These are phyloP conservation scores for Ctenopoma kingsleyae DNA, from an alignment of 2,797 vertebrate genomes.

Conservation along the genomic window DNA sequence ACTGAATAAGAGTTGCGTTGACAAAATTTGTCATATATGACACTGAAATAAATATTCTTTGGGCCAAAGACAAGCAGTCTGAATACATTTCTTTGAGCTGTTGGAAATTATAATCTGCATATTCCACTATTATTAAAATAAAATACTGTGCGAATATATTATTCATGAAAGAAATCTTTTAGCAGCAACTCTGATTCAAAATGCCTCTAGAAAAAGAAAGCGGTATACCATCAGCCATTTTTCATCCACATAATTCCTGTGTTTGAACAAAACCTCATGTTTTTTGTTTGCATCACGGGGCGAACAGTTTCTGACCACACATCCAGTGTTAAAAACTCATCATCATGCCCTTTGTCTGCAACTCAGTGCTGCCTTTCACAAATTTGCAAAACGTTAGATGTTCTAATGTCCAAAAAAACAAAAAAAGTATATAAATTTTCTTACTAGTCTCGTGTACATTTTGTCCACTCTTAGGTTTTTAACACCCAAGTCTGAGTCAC, in stretches of 20 bases:
- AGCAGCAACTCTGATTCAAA: slow-evolving; percentile 5
- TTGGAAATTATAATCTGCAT: no score
- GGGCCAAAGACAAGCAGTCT: no score
- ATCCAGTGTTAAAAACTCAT: neutral
- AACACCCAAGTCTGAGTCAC: slow-evolving; percentile 34
- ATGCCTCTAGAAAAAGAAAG: neutral
- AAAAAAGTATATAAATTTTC: neutral
- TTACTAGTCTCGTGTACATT: slow-evolving; percentile 16
- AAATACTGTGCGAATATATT: neutral
- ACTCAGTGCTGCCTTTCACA: slow-evolving; percentile 11
- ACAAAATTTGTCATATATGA: neutral
- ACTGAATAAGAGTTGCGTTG: no score
- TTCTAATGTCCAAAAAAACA: slow-evolving; percentile 28
- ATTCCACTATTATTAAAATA: no score
- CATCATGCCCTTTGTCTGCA: neutral
- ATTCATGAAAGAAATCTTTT: neutral
- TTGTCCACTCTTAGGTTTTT: slow-evolving; percentile 39
- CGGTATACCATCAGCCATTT: neutral
- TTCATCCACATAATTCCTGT: neutral
- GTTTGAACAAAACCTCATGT: neutral
- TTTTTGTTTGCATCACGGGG: neutral
- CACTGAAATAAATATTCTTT: no score
- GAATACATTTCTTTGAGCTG: no score
- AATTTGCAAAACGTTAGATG: slow-evolving; percentile 4
- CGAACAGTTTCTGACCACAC: neutral